These are phyloP conservation scores for Denticeps clupeoides DNA, from an alignment of 2,797 vertebrate genomes.

Conservation along the genomic window DNA sequence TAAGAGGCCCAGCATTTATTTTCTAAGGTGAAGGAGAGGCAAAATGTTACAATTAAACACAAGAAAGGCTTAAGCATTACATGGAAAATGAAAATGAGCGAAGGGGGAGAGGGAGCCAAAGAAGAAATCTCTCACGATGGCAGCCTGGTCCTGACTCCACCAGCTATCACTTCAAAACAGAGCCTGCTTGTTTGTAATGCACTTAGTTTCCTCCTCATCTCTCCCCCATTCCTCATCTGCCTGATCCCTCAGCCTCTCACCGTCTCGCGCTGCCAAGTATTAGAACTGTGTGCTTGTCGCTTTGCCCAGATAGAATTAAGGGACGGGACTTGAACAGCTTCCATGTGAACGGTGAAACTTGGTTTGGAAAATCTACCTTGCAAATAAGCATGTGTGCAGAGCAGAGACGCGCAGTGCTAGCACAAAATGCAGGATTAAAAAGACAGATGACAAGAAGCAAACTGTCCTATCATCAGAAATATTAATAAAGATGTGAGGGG, in stretches of 20 bases:
- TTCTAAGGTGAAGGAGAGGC: too few relatives aligned
- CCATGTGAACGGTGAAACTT: conserved; percentile 45
- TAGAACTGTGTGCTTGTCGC: conserved; percentile 55
- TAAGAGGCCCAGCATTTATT: too few relatives aligned
- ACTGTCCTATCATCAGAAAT: conserved; percentile 70
- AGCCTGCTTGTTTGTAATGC: conserved; percentile 1
- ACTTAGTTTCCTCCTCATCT: conserved; percentile 11
- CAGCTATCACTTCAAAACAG: conserved; percentile 1
- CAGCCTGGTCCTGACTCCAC: neutral
- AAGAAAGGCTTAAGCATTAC: too few relatives aligned
- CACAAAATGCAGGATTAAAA: conserved; percentile 12
- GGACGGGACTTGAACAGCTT: conserved; percentile 63
- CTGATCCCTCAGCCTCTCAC: conserved; percentile 27
- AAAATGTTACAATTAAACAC: too few relatives aligned
- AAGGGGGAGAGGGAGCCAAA: conserved; percentile 1
- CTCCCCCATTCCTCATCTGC: conserved; percentile 29
- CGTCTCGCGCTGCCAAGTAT: conserved; percentile 54
- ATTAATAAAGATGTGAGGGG: conserved; percentile 57
- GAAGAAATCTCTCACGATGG: conserved; percentile 1
- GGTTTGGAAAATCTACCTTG: conserved; percentile 57
- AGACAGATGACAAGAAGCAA: conserved; percentile 50
- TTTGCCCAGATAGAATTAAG: conserved; percentile 62
- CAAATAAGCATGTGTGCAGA: too few relatives aligned
- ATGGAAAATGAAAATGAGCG: too few relatives aligned
- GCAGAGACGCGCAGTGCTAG: neutral